Conservation (phyloP, 2,113 vertebrate genomes). For the Hyperopisus bebe region DNA sequence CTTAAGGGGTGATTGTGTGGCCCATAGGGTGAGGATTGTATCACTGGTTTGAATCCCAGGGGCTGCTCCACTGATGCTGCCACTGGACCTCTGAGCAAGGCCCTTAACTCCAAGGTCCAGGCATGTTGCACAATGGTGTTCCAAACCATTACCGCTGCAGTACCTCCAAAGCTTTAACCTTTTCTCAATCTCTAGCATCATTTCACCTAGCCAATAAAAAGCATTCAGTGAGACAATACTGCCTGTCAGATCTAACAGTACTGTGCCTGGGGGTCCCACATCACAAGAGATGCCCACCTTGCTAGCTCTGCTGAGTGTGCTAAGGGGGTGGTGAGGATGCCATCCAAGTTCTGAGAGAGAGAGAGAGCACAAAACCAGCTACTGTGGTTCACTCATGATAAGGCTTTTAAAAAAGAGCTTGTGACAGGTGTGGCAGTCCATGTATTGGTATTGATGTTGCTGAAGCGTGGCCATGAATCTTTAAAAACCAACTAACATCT, state of each 20-base stretch:
- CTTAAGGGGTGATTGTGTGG: too few species aligned
- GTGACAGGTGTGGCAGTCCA: not conserved
- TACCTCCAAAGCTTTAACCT: not conserved
- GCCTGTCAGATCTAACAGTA: not conserved
- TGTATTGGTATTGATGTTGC: not conserved
- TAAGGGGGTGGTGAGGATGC: not conserved
- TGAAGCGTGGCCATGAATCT: not conserved
- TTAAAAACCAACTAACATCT: not conserved
- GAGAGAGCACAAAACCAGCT: not conserved
- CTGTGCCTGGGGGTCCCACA: not conserved
- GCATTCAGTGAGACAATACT: not conserved
- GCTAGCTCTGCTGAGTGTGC: not conserved
- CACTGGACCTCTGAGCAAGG: too few species aligned
- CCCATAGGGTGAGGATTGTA: too few species aligned
- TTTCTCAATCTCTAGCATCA: not conserved
- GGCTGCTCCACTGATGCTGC: not conserved
- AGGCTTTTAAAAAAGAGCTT: not conserved
- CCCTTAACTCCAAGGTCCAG: not conserved
- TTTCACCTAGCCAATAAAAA: not conserved
- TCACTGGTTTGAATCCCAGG: not conserved
- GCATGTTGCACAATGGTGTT: not conserved
- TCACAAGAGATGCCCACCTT: not conserved
- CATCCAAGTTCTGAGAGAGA: too few species aligned
- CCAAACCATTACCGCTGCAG: not conserved
- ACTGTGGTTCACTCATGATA: not conserved